These are phyloP conservation scores for Coenobita brevimanus DNA, from an alignment of 1,140 invertebrate species.

Conservation along the genomic window DNA sequence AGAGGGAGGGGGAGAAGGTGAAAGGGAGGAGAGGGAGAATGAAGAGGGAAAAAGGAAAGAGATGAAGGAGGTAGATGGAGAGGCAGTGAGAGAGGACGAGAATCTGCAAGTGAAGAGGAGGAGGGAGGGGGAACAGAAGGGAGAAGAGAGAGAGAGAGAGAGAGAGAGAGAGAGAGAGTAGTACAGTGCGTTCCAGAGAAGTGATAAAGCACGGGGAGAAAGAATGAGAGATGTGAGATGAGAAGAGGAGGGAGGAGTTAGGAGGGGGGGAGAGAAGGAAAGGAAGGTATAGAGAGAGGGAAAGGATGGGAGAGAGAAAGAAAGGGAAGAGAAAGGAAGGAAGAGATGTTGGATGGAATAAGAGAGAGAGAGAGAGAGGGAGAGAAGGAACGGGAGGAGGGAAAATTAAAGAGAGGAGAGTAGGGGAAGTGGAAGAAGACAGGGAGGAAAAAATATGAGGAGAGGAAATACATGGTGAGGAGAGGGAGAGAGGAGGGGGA, in stretches of 20 bases:
- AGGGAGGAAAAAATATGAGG: conserved; percentile 6
- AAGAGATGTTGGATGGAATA: not conserved
- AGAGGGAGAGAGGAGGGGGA: too few relatives aligned
- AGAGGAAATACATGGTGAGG: not conserved
- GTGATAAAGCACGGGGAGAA: too few relatives aligned
- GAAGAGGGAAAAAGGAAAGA: not conserved
- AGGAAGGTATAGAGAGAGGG: conserved; percentile 6
- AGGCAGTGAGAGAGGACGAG: conserved; percentile 8
- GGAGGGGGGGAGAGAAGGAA: not conserved
- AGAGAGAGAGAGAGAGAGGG: conserved; percentile 29
- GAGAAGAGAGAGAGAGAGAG: conserved; percentile 15
- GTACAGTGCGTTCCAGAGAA: too few relatives aligned
- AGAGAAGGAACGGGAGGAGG: conserved; percentile 28
- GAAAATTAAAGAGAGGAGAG: not conserved
- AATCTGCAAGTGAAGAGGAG: not conserved
- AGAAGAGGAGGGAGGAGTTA: not conserved
- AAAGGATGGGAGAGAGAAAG: conserved; percentile 5
- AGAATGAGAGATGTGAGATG: too few relatives aligned
- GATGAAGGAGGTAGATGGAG: not conserved
- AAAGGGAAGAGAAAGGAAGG: not conserved
- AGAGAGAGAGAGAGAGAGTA: conserved; percentile 34
- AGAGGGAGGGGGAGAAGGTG: not conserved
- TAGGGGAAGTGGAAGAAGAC: not conserved
- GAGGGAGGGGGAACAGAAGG: not conserved
- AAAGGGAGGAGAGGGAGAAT: not conserved